Evolutionary conservation across 2,113 vertebrate species (phyloP).

Genomic region (Dermatemys mawii): DNA sequence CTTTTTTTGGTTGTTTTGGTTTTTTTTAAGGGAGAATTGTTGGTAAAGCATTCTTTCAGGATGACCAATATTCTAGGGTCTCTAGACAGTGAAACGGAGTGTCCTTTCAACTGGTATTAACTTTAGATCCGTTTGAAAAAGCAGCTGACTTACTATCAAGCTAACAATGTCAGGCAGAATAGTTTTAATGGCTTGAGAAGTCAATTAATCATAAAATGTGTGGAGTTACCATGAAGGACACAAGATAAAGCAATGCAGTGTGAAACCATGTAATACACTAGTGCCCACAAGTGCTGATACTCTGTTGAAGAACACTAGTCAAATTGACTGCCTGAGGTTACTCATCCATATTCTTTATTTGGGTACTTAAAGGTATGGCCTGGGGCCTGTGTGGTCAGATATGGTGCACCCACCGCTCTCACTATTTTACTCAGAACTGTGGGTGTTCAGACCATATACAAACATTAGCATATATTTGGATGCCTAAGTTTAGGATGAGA

Average conservation of each 20-base stretch:
- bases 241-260: slow-evolving; percentile 7
- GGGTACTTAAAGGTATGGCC: not conserved
- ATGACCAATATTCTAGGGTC: not conserved
- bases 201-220: slow-evolving; percentile 33
- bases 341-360: not conserved
- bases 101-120: not conserved
- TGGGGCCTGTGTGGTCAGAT: not conserved
- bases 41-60: not conserved
- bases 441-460: not conserved
- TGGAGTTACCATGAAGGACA: slow-evolving; percentile 6
- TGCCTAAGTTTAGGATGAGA: not conserved
- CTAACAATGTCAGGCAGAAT: not conserved
- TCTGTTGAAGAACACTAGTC: not conserved
- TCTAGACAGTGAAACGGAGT: not conserved
- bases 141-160: slow-evolving; percentile 26
- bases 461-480: not conserved
- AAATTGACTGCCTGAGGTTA: not conserved
- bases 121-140: not conserved
- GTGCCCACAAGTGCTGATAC: not conserved
- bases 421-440: not conserved
- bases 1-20: too few species aligned
- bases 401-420: not conserved
- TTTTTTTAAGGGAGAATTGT: not conserved
- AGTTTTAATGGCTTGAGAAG: slow-evolving; percentile 30
- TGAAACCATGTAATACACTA: not conserved